These are phyloP conservation scores for Geophilus truncorum DNA, from an alignment of 2,888 invertebrate species.

Conservation along the genomic window DNA sequence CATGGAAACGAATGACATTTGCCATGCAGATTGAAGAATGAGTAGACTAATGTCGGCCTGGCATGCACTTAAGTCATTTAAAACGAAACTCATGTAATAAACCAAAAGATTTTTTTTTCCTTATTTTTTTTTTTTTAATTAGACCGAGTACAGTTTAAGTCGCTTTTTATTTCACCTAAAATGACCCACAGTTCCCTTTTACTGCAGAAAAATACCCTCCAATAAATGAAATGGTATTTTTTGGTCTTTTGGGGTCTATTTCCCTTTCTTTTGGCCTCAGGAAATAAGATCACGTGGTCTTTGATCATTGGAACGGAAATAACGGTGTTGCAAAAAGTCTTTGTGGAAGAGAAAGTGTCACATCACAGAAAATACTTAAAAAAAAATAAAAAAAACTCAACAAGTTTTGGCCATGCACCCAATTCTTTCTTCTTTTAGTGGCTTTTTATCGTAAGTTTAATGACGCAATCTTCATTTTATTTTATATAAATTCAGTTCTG, in stretches of 20 bases:
- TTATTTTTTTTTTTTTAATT: neutral
- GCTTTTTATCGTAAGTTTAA: neutral
- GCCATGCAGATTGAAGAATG: neutral
- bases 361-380: neutral
- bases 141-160: neutral
- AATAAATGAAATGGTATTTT: neutral
- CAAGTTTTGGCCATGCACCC: neutral
- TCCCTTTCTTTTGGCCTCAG: neutral
- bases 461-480: neutral
- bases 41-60: too few species aligned
- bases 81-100: too few species aligned
- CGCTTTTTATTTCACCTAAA: neutral
- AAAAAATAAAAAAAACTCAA: neutral
- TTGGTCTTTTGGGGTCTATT: neutral
- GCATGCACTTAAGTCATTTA: too few species aligned
- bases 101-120: too few species aligned
- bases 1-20: neutral
- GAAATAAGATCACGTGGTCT: conserved; percentile 13
- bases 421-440: neutral
- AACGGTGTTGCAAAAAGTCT: neutral
- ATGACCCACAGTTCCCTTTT: neutral
- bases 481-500: neutral
- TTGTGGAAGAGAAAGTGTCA: neutral
- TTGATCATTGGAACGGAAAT: conserved; percentile 20
- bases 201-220: neutral